Conservation (phyloP, 2,888 invertebrate genomes). For the Synanthedon tipuliformis region DNA sequence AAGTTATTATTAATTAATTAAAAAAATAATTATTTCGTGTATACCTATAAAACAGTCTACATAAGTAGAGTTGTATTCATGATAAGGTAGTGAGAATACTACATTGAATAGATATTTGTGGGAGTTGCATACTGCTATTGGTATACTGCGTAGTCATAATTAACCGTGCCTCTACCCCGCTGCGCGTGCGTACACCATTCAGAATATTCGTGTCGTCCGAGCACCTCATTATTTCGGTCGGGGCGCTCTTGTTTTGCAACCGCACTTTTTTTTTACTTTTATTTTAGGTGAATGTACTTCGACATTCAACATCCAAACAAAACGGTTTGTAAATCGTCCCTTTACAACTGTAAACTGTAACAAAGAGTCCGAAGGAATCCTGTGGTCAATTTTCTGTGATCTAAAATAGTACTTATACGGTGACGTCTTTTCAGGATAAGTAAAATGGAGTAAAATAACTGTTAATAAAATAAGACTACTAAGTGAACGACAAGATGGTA, state of each 20-base stretch:
- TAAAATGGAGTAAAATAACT: no score
- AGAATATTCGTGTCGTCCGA: conserved; percentile 30
- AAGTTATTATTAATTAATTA: no score
- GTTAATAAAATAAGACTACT: no score
- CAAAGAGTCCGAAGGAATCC: no score
- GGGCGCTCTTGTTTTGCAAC: conserved; percentile 47
- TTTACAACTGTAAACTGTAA: no score
- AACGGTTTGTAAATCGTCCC: neutral
- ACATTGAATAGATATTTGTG: neutral
- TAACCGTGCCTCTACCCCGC: conserved; percentile 5
- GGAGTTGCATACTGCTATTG: neutral
- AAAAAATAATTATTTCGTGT: no score
- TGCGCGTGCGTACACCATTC: conserved; percentile 17
- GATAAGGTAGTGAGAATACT: neutral
- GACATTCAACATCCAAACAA: neutral
- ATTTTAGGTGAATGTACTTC: neutral
- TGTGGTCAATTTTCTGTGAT: no score
- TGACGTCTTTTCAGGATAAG: no score
- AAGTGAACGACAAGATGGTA: no score
- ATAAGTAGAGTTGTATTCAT: no score
- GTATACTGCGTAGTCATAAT: neutral
- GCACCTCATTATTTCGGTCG: conserved; percentile 56
- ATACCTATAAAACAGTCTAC: no score
- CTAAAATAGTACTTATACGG: no score
- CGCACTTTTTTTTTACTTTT: neutral